Evolutionary conservation across 2,113 vertebrate genomes (phyloP).

Genomic region (Maccullochella peelii): DNA sequence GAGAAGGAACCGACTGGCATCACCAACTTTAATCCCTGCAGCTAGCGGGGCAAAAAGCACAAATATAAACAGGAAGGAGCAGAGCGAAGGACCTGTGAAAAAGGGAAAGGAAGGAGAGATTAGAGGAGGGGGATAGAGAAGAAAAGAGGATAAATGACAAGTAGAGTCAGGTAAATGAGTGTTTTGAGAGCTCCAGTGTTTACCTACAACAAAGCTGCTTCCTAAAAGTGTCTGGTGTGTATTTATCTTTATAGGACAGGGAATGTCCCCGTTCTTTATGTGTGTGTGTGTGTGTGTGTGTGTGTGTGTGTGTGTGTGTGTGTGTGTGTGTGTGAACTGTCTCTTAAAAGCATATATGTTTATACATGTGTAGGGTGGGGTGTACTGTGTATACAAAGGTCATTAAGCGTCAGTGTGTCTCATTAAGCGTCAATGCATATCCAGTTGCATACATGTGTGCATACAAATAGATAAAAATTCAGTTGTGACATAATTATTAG

Average conservation of each 20-base stretch:
- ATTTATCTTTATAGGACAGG: conserved; percentile 27
- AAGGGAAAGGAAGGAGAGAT: conserved; percentile 42
- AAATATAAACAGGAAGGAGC: conserved; percentile 43
- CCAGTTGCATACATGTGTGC: neutral
- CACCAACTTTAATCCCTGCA: conserved; percentile 54
- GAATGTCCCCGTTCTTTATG: conserved; percentile 7
- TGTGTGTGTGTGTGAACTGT: conserved; percentile 4
- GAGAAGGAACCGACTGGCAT: neutral
- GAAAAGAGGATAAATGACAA: conserved; percentile 44
- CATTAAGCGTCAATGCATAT: neutral
- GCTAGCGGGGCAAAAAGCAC: conserved; percentile 31
- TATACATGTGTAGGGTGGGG: neutral
- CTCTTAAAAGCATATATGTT: neutral
- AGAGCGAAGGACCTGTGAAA: conserved; percentile 30
- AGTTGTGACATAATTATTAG: conserved; percentile 5
- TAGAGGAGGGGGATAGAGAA: conserved; percentile 26
- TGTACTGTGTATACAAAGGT: neutral
- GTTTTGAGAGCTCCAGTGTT: conserved; percentile 55
- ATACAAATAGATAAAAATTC: neutral
- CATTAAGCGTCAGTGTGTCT: conserved; percentile 9
- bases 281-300: neutral
- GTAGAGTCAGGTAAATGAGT: conserved; percentile 43
- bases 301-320: neutral
- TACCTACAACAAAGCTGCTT: conserved; percentile 64
- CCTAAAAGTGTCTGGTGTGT: conserved; percentile 32